Evolutionary conservation across 2,888 invertebrate genomes (phyloP).

Genomic region (Sphaerophoria taeniata): DNA sequence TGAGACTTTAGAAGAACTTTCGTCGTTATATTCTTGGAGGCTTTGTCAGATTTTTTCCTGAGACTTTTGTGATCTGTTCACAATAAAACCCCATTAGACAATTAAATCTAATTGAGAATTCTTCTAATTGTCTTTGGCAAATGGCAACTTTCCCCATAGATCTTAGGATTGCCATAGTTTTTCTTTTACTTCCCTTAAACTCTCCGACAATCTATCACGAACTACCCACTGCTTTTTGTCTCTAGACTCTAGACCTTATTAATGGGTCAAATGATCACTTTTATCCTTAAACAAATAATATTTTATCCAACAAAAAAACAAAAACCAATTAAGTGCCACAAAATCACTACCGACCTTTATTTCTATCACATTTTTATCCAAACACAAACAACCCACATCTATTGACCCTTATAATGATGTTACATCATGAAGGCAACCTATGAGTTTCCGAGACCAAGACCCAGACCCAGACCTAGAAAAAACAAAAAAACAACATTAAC

Average conservation of each 20-base stretch:
- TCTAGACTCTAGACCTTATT: constrained; percentile 10
- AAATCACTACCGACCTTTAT: constrained; percentile 61
- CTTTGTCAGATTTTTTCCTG: no score
- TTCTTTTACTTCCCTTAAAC: constrained; percentile 11
- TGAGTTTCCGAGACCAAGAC: no score
- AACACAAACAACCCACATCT: constrained; percentile 63
- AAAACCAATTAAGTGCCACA: constrained; percentile 69
- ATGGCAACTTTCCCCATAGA: constrained; percentile 15
- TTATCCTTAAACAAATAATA: constrained; percentile 64
- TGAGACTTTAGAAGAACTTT: no score
- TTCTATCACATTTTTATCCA: constrained; percentile 22
- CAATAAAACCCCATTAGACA: no score
- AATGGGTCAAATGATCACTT: constrained; percentile 45
- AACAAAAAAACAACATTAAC: constrained; percentile 24
- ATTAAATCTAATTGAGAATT: background rate
- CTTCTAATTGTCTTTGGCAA: background rate
- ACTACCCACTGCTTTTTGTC: background rate
- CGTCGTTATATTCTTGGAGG: no score
- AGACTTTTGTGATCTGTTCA: no score
- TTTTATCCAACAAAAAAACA: constrained; percentile 26
- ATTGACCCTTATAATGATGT: constrained; percentile 72
- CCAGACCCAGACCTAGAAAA: background rate
- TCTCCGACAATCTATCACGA: background rate
- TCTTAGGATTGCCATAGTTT: constrained; percentile 23
- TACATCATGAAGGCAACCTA: constrained; percentile 50